Conservation (phyloP, 2,113 vertebrate species). For the Poeciliopsis turrubarensis region DNA sequence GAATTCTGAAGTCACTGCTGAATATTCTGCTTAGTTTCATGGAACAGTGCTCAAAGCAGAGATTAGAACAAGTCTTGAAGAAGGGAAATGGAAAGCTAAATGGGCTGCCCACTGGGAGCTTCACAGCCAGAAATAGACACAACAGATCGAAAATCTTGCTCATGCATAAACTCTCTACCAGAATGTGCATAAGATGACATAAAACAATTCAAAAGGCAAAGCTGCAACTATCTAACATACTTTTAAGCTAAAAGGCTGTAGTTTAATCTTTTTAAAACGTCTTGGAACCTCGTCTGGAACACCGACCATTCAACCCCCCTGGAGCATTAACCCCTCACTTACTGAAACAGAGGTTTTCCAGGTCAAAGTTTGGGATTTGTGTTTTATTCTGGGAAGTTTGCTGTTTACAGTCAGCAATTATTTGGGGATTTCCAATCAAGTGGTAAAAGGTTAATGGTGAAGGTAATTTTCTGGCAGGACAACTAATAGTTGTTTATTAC, state of each 20-base stretch:
- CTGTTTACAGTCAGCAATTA: background rate
- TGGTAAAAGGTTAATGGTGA: background rate
- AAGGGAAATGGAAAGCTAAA: conserved; percentile 47
- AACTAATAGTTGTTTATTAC: too few species aligned
- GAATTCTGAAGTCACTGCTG: background rate
- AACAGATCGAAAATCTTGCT: conserved; percentile 38
- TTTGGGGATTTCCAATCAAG: background rate
- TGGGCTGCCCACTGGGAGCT: conserved; percentile 46
- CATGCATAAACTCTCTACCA: conserved; percentile 8
- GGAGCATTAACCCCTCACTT: background rate
- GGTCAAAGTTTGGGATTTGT: background rate
- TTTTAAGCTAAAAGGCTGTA: background rate
- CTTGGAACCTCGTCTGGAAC: background rate
- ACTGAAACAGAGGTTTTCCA: background rate
- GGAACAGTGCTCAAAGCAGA: background rate
- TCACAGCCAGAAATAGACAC: conserved; percentile 48
- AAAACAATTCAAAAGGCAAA: background rate
- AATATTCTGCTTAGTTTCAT: background rate
- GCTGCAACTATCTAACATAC: background rate
- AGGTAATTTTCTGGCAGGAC: too few species aligned
- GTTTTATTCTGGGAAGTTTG: background rate
- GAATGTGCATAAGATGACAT: background rate
- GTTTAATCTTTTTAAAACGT: background rate
- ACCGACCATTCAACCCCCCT: background rate
- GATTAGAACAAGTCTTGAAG: background rate